These are phyloP conservation scores for Atta colombica DNA, from an alignment of 1,140 invertebrate genomes.

Conservation along the genomic window DNA sequence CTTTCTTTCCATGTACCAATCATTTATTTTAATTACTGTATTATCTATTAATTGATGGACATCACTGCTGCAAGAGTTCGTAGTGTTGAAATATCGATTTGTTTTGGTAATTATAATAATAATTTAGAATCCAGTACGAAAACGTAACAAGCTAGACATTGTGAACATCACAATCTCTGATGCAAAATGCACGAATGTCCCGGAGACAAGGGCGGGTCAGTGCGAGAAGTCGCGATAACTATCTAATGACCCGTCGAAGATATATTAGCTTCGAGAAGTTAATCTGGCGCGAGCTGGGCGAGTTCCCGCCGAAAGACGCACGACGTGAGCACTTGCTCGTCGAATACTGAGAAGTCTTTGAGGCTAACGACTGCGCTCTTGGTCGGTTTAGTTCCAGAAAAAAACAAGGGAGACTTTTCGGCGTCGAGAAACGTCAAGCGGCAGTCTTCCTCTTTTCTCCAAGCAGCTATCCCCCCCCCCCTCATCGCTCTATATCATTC, in stretches of 20 bases:
- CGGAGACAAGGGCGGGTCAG: constrained; percentile 42
- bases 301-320: constrained; percentile 60
- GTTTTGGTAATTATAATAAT: neutral
- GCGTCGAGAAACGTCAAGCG: constrained; percentile 67
- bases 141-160: constrained; percentile 36
- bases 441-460: constrained; percentile 31
- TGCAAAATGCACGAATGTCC: constrained; percentile 12
- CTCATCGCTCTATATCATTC: neutral
- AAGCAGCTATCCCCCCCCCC: neutral
- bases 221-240: constrained; percentile 36
- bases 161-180: neutral
- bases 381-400: constrained; percentile 71
- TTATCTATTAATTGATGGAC: neutral
- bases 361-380: constrained; percentile 66
- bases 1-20: neutral
- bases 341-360: constrained; percentile 73
- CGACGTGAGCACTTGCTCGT: constrained; percentile 45
- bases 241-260: constrained; percentile 56
- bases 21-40: neutral
- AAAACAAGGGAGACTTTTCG: constrained; percentile 73
- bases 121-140: neutral
- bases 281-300: constrained; percentile 45
- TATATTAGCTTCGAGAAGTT: constrained; percentile 57
- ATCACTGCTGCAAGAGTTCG: neutral
- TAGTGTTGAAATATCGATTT: constrained; percentile 1